Evolutionary conservation across 2,888 invertebrate species (phyloP), one percentile per base, ranked within the genome.

Genomic region (Pedicia rivosa): DNA sequence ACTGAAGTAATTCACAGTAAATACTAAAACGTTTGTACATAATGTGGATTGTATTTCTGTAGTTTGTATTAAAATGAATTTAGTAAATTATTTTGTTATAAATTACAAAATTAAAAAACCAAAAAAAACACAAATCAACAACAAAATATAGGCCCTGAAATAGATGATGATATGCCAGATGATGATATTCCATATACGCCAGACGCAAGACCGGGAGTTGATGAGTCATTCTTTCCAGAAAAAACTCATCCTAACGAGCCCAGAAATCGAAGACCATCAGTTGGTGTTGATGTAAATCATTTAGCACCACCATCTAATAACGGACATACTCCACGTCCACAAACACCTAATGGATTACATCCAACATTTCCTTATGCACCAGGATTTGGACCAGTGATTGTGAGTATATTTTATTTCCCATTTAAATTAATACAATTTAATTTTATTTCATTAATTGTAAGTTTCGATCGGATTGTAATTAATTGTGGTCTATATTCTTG

Each of bases 161-260:
- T 67, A 28, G 73, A 74, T 39, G 54, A 70, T 29, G 65, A 64
- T 8, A 44, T 39, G 0, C 63, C 63, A 5, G 52, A 52, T 26
- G 61, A 51, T 22, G 48, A 56, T 14, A 52, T 55, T 32, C 56
- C 61, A 8, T 53, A 53, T 33, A 53, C 57, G 19, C 56, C 60
- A 17, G 55, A 54, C 5, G 61, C 64, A 2, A 62, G 61, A 46
- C 66, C 67, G 14, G 76, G 76, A 19, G 67, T 77, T 31, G 78
- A 79, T 42, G 78, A 78, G 50, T 76, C 75, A 1, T 63, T 78
- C 6, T 59, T 72, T 10, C 42, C 51, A 16, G 46, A 44, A 26
- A 40, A 41, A 37, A 29, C 36, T 24, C 14, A 19, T 5, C 19
- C 25, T 2, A 15, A 16, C 40, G 55, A 57, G n/a, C 45, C 53